Evolutionary conservation across 2,113 vertebrate species (phyloP).

Genomic region (Saguinus imperator): DNA sequence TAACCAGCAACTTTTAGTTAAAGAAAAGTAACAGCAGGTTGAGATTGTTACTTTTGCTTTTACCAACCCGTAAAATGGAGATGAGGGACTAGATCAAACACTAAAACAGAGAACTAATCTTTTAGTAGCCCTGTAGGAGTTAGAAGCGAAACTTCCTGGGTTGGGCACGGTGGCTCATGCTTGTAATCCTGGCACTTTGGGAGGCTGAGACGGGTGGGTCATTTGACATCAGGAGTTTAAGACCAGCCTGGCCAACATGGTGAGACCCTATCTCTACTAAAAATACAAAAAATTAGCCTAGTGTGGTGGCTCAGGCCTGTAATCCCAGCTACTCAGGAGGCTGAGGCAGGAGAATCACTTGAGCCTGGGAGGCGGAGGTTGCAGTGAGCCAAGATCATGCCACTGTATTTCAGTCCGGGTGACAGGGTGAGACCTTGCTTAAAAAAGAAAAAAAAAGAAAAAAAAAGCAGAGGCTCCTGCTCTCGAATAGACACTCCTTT

Average conservation of each 20-base stretch:
- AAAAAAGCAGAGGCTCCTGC: neutral
- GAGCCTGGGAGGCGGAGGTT: too few species aligned
- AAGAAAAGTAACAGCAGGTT: slow-evolving; percentile 43
- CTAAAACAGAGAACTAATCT: slow-evolving; percentile 9
- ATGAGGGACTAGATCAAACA: slow-evolving; percentile 53
- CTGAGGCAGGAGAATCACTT: too few species aligned
- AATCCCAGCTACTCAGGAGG: too few species aligned
- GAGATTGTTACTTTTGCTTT: slow-evolving; percentile 41
- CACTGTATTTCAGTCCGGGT: too few species aligned
- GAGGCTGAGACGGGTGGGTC: neutral
- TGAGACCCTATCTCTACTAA: neutral
- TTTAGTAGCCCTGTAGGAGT: neutral
- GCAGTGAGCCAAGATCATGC: too few species aligned
- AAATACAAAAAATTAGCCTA: neutral
- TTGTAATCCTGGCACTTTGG: neutral
- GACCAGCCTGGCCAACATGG: neutral
- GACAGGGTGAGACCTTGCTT: too few species aligned
- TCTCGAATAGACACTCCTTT: neutral
- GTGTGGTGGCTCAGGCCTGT: neutral
- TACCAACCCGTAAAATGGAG: slow-evolving; percentile 64
- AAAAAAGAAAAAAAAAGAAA: neutral
- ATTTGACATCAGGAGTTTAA: neutral
- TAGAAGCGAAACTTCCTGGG: neutral
- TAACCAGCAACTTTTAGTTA: slow-evolving; percentile 52
- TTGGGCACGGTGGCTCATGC: neutral